Evolutionary conservation across 2,113 vertebrate species (phyloP).

Genomic region (Taurulus bubalis): DNA sequence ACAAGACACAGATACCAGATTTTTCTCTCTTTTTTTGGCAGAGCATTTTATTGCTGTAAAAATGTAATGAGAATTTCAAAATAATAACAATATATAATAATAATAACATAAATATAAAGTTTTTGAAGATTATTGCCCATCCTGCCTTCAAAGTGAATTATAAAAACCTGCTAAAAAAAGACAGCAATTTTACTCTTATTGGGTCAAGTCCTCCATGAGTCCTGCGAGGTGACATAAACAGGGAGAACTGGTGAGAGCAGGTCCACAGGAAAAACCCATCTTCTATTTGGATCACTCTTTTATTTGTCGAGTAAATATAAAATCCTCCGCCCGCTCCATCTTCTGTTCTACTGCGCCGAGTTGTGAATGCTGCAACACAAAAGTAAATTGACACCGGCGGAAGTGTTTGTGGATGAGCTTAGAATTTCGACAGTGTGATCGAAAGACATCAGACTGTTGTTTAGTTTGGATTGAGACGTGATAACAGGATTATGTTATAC

Average conservation of each 20-base stretch:
- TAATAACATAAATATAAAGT: too few relatives aligned
- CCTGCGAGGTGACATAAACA: not conserved
- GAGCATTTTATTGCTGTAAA: too few relatives aligned
- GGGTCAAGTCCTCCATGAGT: not conserved
- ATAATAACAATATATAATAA: too few relatives aligned
- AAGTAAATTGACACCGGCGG: slow-evolving; percentile 27
- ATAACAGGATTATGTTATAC: slow-evolving; percentile 22
- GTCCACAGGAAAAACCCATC: too few relatives aligned
- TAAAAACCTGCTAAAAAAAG: not conserved
- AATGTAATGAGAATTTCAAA: too few relatives aligned
- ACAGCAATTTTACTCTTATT: not conserved
- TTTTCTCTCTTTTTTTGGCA: too few relatives aligned
- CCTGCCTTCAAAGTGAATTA: too few relatives aligned
- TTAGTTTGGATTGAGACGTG: slow-evolving; percentile 19
- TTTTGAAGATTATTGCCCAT: too few relatives aligned
- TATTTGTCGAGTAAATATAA: not conserved
- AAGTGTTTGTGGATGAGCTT: slow-evolving; percentile 31
- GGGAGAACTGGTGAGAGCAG: not conserved
- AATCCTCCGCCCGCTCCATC: slow-evolving; percentile 1
- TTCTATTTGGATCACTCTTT: not conserved
- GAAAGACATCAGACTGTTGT: slow-evolving; percentile 18
- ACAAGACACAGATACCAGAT: too few relatives aligned
- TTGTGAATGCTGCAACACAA: slow-evolving; percentile 3
- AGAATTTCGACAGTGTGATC: slow-evolving; percentile 6
- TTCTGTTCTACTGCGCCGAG: not conserved